These are phyloP conservation scores for Anoncus sp. DNA, from an alignment of 2,888 invertebrate genomes.

Conservation along the genomic window DNA sequence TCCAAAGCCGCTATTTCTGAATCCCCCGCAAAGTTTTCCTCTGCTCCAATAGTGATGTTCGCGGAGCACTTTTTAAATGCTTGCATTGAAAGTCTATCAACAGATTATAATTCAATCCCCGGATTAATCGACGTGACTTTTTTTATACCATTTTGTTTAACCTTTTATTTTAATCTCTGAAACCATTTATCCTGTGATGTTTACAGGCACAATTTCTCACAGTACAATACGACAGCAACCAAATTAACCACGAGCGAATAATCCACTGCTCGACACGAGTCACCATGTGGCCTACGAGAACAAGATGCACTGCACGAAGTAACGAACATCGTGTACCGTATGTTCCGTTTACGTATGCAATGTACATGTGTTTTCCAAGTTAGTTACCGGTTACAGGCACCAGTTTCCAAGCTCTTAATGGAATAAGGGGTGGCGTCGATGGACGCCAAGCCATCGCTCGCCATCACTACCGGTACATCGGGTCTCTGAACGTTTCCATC, in stretches of 20 bases:
- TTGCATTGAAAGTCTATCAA: too few species aligned
- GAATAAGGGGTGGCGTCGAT: conserved; percentile 37
- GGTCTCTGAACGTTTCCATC: conserved; percentile 2
- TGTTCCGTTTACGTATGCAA: conserved; percentile 50
- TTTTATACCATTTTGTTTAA: too few species aligned
- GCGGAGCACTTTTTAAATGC: too few species aligned
- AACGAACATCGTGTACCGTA: conserved; percentile 55
- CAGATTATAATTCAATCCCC: too few species aligned
- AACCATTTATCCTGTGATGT: background rate
- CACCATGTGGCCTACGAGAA: conserved; percentile 51
- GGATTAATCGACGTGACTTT: too few species aligned
- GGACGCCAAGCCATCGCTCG: conserved; percentile 22
- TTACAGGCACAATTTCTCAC: background rate
- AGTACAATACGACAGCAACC: background rate
- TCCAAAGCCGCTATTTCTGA: too few species aligned
- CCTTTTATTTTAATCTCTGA: background rate
- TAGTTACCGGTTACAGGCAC: conserved; percentile 56
- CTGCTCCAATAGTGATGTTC: too few species aligned
- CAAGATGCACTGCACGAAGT: conserved; percentile 52
- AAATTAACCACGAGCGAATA: conserved; percentile 32
- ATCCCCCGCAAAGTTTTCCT: too few species aligned
- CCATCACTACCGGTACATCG: conserved; percentile 27
- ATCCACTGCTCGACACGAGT: conserved; percentile 41
- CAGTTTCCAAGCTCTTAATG: conserved; percentile 34
- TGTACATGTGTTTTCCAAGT: conserved; percentile 60